Conservation (phyloP, 2,113 vertebrate genomes). For the Micromys minutus region DNA sequence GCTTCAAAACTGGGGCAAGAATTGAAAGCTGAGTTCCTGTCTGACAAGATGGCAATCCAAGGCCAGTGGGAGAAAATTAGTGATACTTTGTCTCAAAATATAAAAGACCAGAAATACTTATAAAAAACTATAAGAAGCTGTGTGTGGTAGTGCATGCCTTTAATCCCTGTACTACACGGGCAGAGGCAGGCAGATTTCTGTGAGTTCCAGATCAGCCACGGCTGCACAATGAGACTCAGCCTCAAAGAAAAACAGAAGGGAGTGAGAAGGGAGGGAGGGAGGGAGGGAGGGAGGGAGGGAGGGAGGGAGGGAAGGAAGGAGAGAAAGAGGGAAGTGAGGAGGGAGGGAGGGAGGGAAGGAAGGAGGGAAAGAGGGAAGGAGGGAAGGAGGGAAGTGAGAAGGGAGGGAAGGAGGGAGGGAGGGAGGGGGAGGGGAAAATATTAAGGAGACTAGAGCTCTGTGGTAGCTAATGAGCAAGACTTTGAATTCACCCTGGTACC, state of each 20-base stretch:
- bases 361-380: not conserved
- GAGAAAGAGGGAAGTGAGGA: not conserved
- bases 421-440: fast-evolving
- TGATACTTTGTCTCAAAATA: not conserved
- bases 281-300: not conserved
- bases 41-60: not conserved
- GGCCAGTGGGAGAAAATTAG: not conserved
- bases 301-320: not conserved
- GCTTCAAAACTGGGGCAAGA: not conserved
- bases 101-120: not conserved
- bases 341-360: not conserved
- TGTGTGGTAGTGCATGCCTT: not conserved
- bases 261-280: not conserved
- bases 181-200: not conserved
- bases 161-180: no score
- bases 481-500: not conserved
- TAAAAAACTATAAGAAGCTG: not conserved
- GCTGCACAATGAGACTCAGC: not conserved
- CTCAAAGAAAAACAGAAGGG: no score
- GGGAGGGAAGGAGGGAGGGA: not conserved
- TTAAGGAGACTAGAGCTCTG: no score
- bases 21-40: not conserved
- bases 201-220: not conserved
- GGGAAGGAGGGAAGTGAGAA: not conserved
- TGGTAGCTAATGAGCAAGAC: not conserved